A percentile compares a stretch with the other conserved stretches of the same genome.
phyloP scores from a whole-genome alignment of 2,113 vertebrate genomes.

The Urocynchramus pylzowi region DNA sequence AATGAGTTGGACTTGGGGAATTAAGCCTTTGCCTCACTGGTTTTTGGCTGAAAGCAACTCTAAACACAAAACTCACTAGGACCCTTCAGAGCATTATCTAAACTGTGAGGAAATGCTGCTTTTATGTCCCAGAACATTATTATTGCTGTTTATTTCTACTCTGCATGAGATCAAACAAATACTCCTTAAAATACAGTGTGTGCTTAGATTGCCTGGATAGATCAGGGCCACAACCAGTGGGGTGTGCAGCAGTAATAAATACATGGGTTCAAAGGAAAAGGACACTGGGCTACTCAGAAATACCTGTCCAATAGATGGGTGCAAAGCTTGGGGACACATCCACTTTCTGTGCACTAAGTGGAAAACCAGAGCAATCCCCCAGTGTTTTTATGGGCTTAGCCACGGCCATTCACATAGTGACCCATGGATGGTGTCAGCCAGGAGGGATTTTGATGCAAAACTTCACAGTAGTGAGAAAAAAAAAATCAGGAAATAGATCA shows the following conservation, averaged over 20 bases:
- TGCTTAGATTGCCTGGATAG: background rate
- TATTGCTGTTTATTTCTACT: background rate
- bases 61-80: background rate
- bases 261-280: background rate
- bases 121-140: background rate
- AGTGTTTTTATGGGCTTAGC: background rate
- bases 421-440: background rate
- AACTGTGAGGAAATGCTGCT: background rate
- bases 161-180: background rate
- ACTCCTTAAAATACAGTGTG: background rate
- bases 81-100: background rate
- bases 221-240: background rate
- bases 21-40: background rate
- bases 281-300: background rate
- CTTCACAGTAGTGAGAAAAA: background rate
- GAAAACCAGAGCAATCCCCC: background rate
- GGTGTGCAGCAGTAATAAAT: background rate
- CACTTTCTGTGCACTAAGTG: background rate
- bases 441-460: background rate
- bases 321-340: background rate
- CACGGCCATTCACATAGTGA: accelerated
- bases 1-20: background rate
- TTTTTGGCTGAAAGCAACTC: background rate
- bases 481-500: background rate
- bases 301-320: background rate